A percentile compares a stretch with the other conserved stretches of the same genome.
These are phyloP conservation scores for Eulemur macaco DNA, from an alignment of 2,113 vertebrate species.

Conservation along the genomic window DNA sequence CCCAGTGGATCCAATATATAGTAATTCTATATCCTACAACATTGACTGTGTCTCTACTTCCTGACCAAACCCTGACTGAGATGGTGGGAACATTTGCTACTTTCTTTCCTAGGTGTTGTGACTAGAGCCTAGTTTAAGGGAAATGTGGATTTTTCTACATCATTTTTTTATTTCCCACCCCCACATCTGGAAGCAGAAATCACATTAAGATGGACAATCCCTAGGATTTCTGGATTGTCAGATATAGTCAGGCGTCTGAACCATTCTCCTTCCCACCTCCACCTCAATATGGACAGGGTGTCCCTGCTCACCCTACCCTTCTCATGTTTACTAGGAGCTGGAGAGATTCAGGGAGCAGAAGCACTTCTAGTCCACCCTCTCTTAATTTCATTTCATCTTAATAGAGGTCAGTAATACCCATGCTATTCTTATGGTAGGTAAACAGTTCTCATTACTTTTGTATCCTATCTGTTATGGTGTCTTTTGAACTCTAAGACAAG, in stretches of 20 bases:
- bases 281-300: neutral
- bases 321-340: fast-evolving
- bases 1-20: neutral
- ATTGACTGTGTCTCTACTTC: neutral
- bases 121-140: neutral
- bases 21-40: neutral
- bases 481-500: neutral
- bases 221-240: neutral
- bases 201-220: neutral
- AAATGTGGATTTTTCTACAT: neutral
- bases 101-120: neutral
- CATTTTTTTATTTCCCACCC: neutral
- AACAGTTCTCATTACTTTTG: neutral
- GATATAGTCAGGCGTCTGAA: neutral
- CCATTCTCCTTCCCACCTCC: neutral
- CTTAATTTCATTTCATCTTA: neutral
- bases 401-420: neutral
- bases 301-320: neutral
- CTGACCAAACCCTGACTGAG: neutral
- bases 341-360: neutral
- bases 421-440: neutral
- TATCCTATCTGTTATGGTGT: neutral
- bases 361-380: neutral
- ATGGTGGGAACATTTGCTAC: neutral
- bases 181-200: neutral